These are phyloP conservation scores for Myxocyprinus asiaticus DNA, from an alignment of 2,113 vertebrate species.

Conservation along the genomic window DNA sequence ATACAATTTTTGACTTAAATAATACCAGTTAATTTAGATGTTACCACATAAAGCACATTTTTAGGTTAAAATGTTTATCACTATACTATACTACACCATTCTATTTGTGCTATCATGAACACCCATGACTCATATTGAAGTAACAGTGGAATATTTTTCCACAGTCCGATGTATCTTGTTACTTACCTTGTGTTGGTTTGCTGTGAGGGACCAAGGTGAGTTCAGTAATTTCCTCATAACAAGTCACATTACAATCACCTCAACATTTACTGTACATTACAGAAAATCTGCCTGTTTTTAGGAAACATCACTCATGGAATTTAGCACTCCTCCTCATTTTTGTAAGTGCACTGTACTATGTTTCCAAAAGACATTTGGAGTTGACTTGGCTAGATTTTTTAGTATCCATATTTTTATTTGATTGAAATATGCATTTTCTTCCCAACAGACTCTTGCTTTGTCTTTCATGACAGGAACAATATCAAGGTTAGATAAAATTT, in stretches of 20 bases:
- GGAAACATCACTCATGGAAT: constrained; percentile 94
- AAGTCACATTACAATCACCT: not conserved
- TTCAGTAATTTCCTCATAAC: constrained; percentile 9
- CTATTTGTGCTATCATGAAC: no score
- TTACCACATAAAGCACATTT: no score
- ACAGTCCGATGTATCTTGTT: constrained; percentile 84
- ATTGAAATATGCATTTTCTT: not conserved
- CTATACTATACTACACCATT: not conserved
- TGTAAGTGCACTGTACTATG: constrained; percentile 73
- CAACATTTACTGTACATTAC: not conserved
- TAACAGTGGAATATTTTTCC: constrained; percentile 44
- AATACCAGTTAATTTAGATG: no score
- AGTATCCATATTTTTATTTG: not conserved
- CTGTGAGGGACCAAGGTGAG: constrained; percentile 90
- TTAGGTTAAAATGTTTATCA: no score
- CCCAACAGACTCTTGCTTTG: constrained; percentile 85
- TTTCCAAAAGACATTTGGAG: not conserved
- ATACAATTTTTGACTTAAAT: no score
- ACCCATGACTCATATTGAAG: not conserved
- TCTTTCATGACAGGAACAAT: constrained; percentile 89
- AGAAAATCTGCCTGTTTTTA: constrained; percentile 57
- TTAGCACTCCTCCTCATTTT: constrained; percentile 86
- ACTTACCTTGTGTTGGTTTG: constrained; percentile 86
- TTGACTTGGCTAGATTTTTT: no score
- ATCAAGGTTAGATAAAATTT: constrained; percentile 77